Conservation (phyloP, 2,797 vertebrate genomes). For the Crypturellus tataupa region DNA sequence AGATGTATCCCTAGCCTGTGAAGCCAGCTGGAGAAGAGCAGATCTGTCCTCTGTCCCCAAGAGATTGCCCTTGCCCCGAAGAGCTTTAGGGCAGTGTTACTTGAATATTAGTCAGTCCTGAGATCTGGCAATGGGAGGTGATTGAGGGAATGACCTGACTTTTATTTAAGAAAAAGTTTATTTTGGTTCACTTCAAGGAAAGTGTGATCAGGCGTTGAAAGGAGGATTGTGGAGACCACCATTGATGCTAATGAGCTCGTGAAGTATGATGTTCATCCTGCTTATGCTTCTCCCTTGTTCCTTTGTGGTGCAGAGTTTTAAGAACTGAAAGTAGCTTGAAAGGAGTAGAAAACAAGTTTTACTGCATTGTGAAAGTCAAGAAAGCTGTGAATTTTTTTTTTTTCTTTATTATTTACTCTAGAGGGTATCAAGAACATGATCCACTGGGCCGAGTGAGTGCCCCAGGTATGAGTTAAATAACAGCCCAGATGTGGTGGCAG, state of each 20-base stretch:
- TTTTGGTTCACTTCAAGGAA: background rate
- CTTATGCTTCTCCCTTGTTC: background rate
- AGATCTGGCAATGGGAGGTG: background rate
- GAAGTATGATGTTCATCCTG: background rate
- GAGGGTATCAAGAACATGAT: rapidly evolving
- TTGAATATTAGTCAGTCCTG: background rate
- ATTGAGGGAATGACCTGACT: background rate
- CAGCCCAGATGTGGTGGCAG: background rate
- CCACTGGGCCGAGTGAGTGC: rapidly evolving
- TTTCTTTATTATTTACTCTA: background rate
- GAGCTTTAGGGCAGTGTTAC: background rate
- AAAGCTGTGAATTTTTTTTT: background rate
- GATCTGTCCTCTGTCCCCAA: rapidly evolving
- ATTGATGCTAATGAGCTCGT: background rate
- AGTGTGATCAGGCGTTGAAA: background rate
- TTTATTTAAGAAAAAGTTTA: background rate
- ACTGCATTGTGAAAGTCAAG: background rate
- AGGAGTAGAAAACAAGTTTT: background rate
- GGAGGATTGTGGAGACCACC: background rate
- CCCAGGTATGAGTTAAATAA: background rate
- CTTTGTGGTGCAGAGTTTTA: background rate
- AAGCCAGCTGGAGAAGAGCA: background rate
- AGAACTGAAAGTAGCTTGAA: background rate
- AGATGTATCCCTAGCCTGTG: background rate
- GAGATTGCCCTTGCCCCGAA: background rate